Conservation (phyloP, 2,888 invertebrate genomes). For the Ennomos erosarius region DNA sequence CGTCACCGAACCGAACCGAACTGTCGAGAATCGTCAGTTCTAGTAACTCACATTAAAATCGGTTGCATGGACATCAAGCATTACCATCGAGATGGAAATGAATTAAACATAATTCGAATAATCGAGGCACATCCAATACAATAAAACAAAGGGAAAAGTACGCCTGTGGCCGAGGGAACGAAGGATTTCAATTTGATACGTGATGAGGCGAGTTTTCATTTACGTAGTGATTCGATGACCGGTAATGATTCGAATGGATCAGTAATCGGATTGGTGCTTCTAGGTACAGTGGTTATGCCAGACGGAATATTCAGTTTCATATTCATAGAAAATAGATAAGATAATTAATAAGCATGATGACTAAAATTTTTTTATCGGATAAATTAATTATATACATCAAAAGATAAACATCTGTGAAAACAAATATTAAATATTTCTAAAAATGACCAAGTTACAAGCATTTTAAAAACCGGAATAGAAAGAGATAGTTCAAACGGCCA, state of each 20-base stretch:
- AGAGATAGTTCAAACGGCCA: too few species aligned
- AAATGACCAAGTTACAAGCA: too few species aligned
- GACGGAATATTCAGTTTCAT: too few species aligned
- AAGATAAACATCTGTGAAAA: too few species aligned
- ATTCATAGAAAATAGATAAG: too few species aligned
- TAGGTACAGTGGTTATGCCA: not conserved
- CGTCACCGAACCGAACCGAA: too few species aligned
- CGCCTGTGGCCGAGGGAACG: conserved; percentile 74
- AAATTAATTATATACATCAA: too few species aligned
- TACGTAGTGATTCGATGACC: conserved; percentile 66
- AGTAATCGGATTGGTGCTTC: conserved; percentile 42
- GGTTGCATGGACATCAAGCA: conserved; percentile 60
- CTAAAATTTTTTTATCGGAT: too few species aligned
- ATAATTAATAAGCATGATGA: too few species aligned
- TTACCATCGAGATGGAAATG: conserved; percentile 79
- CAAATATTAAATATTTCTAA: too few species aligned
- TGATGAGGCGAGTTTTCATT: conserved; percentile 83
- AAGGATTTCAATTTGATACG: conserved; percentile 85
- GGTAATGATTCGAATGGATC: conserved; percentile 55
- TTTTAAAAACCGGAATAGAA: too few species aligned
- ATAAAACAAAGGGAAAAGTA: conserved; percentile 81
- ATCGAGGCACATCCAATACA: conserved; percentile 78
- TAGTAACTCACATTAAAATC: conserved; percentile 44
- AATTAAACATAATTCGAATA: conserved; percentile 85
- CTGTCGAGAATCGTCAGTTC: too few species aligned